A percentile compares a stretch with the other conserved stretches of the same genome.
These are phyloP conservation scores for Drosophila sucinea DNA, from an alignment of 1,140 invertebrate genomes.

Conservation along the genomic window DNA sequence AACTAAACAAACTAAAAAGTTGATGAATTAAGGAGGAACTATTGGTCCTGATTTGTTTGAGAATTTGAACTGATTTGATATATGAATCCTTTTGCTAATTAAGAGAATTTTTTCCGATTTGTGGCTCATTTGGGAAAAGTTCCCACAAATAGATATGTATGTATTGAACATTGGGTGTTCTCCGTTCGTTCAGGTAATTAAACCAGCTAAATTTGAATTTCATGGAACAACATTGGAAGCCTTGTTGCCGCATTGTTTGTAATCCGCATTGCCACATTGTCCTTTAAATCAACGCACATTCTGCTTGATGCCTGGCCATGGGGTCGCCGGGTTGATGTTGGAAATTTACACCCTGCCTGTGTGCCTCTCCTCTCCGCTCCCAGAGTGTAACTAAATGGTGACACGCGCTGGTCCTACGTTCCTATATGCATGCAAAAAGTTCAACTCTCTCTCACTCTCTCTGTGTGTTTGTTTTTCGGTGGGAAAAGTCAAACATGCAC, in stretches of 20 bases:
- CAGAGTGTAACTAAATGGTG: slow-evolving; percentile 56
- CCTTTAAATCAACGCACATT: slow-evolving; percentile 65
- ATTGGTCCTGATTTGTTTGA: too few relatives aligned
- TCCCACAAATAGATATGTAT: slow-evolving; percentile 40
- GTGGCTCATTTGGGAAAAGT: neutral
- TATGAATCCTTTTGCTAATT: too few relatives aligned
- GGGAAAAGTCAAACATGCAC: slow-evolving; percentile 50
- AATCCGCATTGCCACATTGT: slow-evolving; percentile 68
- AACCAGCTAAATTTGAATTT: slow-evolving; percentile 52
- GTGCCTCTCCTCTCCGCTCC: neutral
- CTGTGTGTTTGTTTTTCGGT: slow-evolving; percentile 44
- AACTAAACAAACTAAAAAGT: too few relatives aligned
- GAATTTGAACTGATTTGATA: too few relatives aligned
- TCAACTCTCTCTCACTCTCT: neutral
- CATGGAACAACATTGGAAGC: slow-evolving; percentile 28
- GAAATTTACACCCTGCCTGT: slow-evolving; percentile 46
- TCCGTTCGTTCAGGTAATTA: slow-evolving; percentile 54
- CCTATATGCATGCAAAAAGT: slow-evolving; percentile 55
- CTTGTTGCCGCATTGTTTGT: slow-evolving; percentile 65
- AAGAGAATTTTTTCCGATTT: too few relatives aligned
- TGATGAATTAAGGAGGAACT: too few relatives aligned
- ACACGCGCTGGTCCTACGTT: slow-evolving; percentile 45
- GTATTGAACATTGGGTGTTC: neutral
- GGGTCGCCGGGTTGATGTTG: slow-evolving; percentile 24
- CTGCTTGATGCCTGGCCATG: slow-evolving; percentile 13